These are phyloP conservation scores for Macrochelys suwanniensis DNA, from an alignment of 2,797 vertebrate genomes.

Conservation along the genomic window DNA sequence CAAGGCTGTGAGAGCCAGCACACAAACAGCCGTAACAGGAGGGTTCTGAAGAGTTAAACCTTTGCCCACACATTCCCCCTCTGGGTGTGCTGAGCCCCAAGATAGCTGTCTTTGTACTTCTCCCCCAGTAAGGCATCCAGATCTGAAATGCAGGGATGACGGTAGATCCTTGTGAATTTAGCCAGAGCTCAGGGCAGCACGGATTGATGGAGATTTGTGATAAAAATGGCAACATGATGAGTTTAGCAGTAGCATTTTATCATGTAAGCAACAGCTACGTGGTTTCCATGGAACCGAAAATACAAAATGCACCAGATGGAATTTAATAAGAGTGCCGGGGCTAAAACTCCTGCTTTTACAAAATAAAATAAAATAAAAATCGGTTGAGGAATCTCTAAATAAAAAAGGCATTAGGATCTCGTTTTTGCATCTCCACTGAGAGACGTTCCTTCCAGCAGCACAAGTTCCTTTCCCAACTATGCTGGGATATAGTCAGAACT, in stretches of 20 bases:
- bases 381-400: background rate
- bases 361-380: background rate
- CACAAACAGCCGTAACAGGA: background rate
- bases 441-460: background rate
- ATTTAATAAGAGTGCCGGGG: background rate
- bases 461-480: background rate
- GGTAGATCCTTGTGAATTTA: background rate
- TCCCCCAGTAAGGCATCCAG: background rate
- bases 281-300: background rate
- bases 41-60: background rate
- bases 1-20: background rate
- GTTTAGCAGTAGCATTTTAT: background rate
- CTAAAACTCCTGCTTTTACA: background rate
- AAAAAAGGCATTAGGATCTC: background rate
- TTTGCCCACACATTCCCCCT: background rate
- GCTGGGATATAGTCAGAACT: background rate
- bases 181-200: background rate
- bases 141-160: fast-evolving
- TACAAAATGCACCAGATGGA: background rate
- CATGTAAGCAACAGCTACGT: fast-evolving
- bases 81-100: background rate
- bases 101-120: background rate
- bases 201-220: background rate
- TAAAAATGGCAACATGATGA: background rate
- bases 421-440: background rate